These are phyloP conservation scores for Pasiphila rectangulata DNA, from an alignment of 2,888 invertebrate genomes.

Conservation along the genomic window DNA sequence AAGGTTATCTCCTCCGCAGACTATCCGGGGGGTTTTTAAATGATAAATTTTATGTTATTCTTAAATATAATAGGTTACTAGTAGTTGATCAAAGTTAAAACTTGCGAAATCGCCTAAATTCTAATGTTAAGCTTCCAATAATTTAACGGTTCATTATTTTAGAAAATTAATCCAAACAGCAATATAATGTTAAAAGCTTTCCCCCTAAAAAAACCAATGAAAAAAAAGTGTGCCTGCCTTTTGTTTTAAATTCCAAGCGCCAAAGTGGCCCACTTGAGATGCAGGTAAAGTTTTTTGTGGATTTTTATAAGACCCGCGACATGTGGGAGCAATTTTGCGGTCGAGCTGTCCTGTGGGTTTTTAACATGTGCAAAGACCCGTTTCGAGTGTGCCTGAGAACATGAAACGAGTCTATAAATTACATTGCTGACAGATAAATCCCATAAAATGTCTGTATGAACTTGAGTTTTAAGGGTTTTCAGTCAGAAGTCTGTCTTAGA, in stretches of 20 bases:
- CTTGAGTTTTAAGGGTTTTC: neutral
- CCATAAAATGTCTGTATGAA: constrained; percentile 19
- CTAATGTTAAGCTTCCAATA: too few species aligned
- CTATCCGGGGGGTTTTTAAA: too few species aligned
- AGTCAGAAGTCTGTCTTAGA: neutral
- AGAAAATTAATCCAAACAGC: neutral
- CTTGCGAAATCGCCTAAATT: too few species aligned
- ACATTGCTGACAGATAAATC: constrained; percentile 29
- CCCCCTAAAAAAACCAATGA: constrained; percentile 4
- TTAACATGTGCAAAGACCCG: constrained; percentile 45
- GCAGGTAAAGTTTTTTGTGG: constrained; percentile 46
- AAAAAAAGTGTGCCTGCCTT: constrained; percentile 17
- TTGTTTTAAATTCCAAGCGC: constrained; percentile 19
- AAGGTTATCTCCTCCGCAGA: too few species aligned
- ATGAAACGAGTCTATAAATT: constrained; percentile 27
- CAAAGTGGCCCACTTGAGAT: constrained; percentile 41
- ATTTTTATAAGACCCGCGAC: constrained; percentile 37
- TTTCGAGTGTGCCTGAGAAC: constrained; percentile 31
- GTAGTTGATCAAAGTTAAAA: too few species aligned
- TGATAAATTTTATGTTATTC: too few species aligned
- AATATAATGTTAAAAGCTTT: constrained; percentile 5
- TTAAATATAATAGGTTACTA: too few species aligned
- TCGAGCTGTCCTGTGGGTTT: constrained; percentile 44
- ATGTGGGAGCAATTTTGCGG: constrained; percentile 56
- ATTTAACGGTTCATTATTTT: too few species aligned